phyloP scores from a whole-genome alignment of 2,113 vertebrate species.

The Gobio gobio region DNA sequence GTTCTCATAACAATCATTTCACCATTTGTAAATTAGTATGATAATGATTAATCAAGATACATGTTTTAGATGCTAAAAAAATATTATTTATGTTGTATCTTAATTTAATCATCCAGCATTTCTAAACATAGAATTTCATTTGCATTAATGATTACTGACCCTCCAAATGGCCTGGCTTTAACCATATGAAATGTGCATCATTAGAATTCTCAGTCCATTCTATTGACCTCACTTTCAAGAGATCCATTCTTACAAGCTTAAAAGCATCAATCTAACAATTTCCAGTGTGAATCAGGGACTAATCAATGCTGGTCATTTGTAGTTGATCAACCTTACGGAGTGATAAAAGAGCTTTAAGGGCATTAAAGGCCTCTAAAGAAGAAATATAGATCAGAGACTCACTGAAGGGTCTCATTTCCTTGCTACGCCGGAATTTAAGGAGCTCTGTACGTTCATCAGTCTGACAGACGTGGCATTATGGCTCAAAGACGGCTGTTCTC shows the following conservation, averaged over 20 bases:
- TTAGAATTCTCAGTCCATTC: conserved; percentile 53
- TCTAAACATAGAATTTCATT: conserved; percentile 36
- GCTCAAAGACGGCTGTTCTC: conserved; percentile 11
- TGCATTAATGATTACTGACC: conserved; percentile 54
- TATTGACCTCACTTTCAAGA: conserved; percentile 49
- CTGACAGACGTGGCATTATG: conserved; percentile 51
- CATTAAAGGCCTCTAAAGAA: conserved; percentile 50
- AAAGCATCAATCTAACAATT: conserved; percentile 58
- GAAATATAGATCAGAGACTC: conserved; percentile 48
- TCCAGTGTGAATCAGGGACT: conserved; percentile 56
- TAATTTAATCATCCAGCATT: conserved; percentile 49
- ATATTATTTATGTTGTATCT: conserved; percentile 31
- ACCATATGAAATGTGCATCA: conserved; percentile 43
- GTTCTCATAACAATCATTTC: background rate
- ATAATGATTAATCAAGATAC: conserved; percentile 3
- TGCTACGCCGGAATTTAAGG: conserved; percentile 33
- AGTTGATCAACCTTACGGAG: conserved; percentile 55
- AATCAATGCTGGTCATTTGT: conserved; percentile 61
- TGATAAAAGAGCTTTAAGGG: conserved; percentile 44
- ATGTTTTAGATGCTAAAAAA: conserved; percentile 15
- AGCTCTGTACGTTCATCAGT: conserved; percentile 30
- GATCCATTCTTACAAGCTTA: conserved; percentile 57
- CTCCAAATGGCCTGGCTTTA: background rate
- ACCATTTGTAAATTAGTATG: background rate
- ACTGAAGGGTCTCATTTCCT: conserved; percentile 40